These are phyloP conservation scores for Lymantria monacha DNA, from an alignment of 2,888 invertebrate genomes.

Conservation along the genomic window DNA sequence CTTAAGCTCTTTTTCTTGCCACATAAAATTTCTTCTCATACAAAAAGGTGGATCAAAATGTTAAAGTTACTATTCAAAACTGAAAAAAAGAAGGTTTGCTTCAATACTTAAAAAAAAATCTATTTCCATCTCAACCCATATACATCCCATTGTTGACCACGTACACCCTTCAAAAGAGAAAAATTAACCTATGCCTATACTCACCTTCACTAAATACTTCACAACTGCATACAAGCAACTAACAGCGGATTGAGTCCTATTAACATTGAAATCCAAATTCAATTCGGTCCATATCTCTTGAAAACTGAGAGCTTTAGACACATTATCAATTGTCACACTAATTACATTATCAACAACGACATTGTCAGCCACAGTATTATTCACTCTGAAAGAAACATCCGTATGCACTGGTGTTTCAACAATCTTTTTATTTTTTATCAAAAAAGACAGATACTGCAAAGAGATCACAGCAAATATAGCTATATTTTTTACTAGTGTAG, in stretches of 20 bases:
- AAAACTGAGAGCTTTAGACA: slow-evolving; percentile 62
- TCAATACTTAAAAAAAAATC: too few relatives aligned
- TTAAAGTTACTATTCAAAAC: too few relatives aligned
- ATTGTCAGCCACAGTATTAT: slow-evolving; percentile 52
- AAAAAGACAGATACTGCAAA: slow-evolving; percentile 71
- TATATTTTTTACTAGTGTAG: slow-evolving; percentile 57
- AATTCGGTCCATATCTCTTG: slow-evolving; percentile 70
- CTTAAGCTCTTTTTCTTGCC: too few relatives aligned
- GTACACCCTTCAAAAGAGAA: too few relatives aligned
- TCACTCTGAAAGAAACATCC: slow-evolving; percentile 66
- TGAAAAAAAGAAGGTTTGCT: too few relatives aligned
- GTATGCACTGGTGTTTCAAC: slow-evolving; percentile 69
- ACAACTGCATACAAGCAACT: slow-evolving; percentile 74
- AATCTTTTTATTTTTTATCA: slow-evolving; percentile 75
- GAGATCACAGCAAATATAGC: slow-evolving; percentile 71
- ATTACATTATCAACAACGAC: slow-evolving; percentile 68
- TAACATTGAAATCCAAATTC: slow-evolving; percentile 65
- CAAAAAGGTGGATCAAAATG: too few relatives aligned
- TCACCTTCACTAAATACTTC: slow-evolving; percentile 74
- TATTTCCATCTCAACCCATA: too few relatives aligned
- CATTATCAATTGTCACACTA: slow-evolving; percentile 59
- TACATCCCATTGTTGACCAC: too few relatives aligned
- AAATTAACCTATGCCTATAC: slow-evolving; percentile 6
- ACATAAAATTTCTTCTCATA: too few relatives aligned
- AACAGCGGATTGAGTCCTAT: slow-evolving; percentile 72